Percentiles rank a stretch among this genome's conserved stretches.
Evolutionary conservation across 2,888 invertebrate species (phyloP).

Genomic region (Aplocera efformata): DNA sequence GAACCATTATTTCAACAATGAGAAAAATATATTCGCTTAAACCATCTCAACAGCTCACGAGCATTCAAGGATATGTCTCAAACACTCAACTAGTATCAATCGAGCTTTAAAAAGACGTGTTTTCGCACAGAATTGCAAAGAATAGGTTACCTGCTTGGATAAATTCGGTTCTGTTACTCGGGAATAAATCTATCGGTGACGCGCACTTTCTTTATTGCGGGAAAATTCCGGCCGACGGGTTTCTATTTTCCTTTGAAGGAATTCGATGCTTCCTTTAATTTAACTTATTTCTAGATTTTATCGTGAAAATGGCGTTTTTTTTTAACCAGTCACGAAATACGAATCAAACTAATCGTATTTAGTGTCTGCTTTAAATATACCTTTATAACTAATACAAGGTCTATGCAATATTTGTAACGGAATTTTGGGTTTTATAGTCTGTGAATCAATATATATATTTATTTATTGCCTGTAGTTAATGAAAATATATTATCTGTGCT

Average conservation of each 20-base stretch:
- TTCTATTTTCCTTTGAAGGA: constrained; percentile 1
- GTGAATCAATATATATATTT: too few species aligned
- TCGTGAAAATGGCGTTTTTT: too few species aligned
- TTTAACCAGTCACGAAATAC: too few species aligned
- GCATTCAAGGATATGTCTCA: not conserved
- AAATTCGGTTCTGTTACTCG: constrained; percentile 8
- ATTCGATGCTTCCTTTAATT: not conserved
- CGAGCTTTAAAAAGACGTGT: constrained; percentile 3
- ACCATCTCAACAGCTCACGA: not conserved
- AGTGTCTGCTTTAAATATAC: too few species aligned
- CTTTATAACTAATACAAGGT: too few species aligned
- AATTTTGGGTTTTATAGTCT: too few species aligned
- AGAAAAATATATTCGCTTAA: not conserved
- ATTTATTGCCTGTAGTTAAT: too few species aligned
- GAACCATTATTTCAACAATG: too few species aligned
- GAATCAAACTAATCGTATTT: too few species aligned
- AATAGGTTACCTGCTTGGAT: constrained; percentile 5
- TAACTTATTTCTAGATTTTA: too few species aligned
- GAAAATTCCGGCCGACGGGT: not conserved
- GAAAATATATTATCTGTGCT: too few species aligned
- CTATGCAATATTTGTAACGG: too few species aligned
- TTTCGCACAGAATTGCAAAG: constrained; percentile 2
- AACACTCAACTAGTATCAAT: constrained; percentile 7
- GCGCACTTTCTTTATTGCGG: constrained; percentile 12
- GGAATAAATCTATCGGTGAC: constrained; percentile 10